Base-by-base conservation (phyloP, 1,140 invertebrate species). In the Cydia strobilella region DNA sequence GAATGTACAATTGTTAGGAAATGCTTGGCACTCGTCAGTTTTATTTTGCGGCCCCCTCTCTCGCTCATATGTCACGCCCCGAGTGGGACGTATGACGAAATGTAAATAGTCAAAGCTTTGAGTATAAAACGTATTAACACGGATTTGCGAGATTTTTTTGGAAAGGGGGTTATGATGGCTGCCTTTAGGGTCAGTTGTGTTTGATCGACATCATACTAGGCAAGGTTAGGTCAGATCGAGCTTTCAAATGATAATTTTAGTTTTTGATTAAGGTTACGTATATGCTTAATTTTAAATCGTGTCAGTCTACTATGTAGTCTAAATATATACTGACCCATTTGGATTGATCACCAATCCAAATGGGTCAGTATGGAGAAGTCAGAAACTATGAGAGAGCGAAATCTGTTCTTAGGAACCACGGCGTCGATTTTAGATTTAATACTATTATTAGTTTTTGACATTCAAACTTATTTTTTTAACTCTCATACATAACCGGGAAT, bases 1-100 rank as follows among this genome's bases (percentile, higher is more conserved):
- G 75, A 78, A 86, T 77, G 80, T 82, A 82, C 87, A 90, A 90
- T 92, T 91, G 90, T 90, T 87, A 69, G 83, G 84, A 79, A 81
- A 74, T 77, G 75, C 77, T 42, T 79, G 84, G 77, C 83, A 76
- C 71, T 79, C 45, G 82, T 74, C 77, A 84, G 88, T 92, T 92
- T 87, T 92, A 92, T 91, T 87, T 84, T 81, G 54, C 78, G 69
- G 65, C 75, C 75, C 84, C 84, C 90, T 87, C 86, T 82, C 83
- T 80, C 81, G 69, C 83, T 79, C 89, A 90, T 92, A 90, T 90
- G 87, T 84, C 89, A 90, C 88, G 79, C 65, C 75, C 75, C 59
- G 76, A 13, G 71, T 66, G 54, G 76, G 23, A 62, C 73, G 76
- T 79, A 76, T 88, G 85, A 86, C 80, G 90, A 90, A 90, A 86